These are phyloP conservation scores for Centruroides vittatus DNA, from an alignment of 1,140 invertebrate species.

Conservation along the genomic window DNA sequence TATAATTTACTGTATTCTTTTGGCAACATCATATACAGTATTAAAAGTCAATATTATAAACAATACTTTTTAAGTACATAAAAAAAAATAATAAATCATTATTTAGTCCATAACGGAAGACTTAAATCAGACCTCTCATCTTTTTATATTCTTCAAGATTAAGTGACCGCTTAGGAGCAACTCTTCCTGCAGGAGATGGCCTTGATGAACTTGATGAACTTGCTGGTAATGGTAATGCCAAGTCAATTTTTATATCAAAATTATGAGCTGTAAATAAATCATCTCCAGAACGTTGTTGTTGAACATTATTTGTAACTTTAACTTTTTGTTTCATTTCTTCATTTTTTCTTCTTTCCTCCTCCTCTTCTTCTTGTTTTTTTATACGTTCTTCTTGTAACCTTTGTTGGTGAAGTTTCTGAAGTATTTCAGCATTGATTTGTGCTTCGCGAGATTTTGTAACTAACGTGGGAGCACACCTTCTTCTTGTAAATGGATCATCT, in stretches of 20 bases:
- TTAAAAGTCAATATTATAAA: no score
- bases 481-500: slow-evolving; percentile 85
- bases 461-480: slow-evolving; percentile 67
- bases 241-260: slow-evolving; percentile 90
- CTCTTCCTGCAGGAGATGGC: slow-evolving; percentile 24
- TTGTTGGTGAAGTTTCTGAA: slow-evolving; percentile 13
- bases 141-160: slow-evolving; percentile 96
- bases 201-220: slow-evolving; percentile 30
- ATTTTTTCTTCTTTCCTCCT: slow-evolving; percentile 9
- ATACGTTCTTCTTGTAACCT: slow-evolving; percentile 12
- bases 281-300: slow-evolving; percentile 29
- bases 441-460: slow-evolving; percentile 24
- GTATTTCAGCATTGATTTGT: slow-evolving; percentile 16
- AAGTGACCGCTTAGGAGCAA: slow-evolving; percentile 69
- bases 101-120: neutral
- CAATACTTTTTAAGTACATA: no score
- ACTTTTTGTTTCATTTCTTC: slow-evolving; percentile 8
- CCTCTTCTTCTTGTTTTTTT: slow-evolving; percentile 1
- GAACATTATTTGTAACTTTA: neutral
- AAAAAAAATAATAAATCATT: no score
- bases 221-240: slow-evolving; percentile 26
- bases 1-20: no score
- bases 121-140: slow-evolving; percentile 48
- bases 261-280: slow-evolving; percentile 82
- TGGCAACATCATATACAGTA: no score